A percentile compares a stretch with the other conserved stretches of the same genome.
phyloP scores from a whole-genome alignment of 2,113 vertebrate genomes.

The Psilopsiagon aurifrons region DNA sequence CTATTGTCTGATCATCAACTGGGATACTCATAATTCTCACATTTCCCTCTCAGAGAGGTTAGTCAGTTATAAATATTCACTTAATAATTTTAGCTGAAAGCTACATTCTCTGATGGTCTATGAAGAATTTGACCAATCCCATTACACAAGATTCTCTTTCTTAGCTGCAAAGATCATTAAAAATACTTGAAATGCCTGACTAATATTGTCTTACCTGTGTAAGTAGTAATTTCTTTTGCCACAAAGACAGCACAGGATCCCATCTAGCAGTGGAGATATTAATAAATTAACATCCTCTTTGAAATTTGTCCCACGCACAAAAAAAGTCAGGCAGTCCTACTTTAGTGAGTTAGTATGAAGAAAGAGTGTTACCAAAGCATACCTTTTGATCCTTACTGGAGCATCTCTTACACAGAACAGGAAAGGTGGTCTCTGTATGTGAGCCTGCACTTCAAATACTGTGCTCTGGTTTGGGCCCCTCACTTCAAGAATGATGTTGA shows the following conservation, averaged over 20 bases:
- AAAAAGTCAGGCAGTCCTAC: not conserved
- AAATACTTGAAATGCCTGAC: not conserved
- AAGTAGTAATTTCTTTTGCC: not conserved
- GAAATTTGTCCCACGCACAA: not conserved
- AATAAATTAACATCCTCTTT: not conserved
- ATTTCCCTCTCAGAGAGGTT: not conserved
- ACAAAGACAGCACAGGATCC: not conserved
- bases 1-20: not conserved
- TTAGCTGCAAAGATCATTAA: not conserved
- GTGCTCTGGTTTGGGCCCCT: not conserved
- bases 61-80: not conserved
- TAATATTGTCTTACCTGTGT: not conserved
- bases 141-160: not conserved
- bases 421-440: not conserved
- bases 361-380: not conserved
- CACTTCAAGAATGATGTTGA: not conserved
- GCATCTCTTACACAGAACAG: not conserved
- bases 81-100: not conserved
- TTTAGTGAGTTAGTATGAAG: not conserved
- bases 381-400: not conserved
- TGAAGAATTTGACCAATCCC: not conserved
- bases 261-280: not conserved
- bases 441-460: rapidly evolving
- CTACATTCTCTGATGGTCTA: not conserved
- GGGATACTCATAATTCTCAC: not conserved